Percentiles rank a stretch among this genome's conserved stretches.
phyloP scores from a whole-genome alignment of 2,888 invertebrate genomes.

The Tachina grossa region DNA sequence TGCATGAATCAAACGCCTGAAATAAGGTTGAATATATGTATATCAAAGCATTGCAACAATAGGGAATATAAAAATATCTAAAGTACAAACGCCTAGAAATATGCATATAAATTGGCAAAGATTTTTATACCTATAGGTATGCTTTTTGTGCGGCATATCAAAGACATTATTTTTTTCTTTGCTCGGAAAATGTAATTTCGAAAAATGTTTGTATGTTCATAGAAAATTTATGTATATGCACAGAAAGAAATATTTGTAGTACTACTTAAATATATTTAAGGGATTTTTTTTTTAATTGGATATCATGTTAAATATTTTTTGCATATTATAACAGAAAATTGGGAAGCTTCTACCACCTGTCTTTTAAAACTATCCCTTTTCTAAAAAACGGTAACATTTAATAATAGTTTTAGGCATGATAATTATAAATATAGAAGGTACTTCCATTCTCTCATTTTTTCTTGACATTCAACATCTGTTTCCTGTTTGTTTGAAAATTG shows the following conservation, averaged over 20 bases:
- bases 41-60: slow-evolving; percentile 49
- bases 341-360: too few species aligned
- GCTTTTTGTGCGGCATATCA: slow-evolving; percentile 5
- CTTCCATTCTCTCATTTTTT: too few species aligned
- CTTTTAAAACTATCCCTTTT: too few species aligned
- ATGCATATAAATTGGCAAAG: slow-evolving; percentile 37
- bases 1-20: slow-evolving; percentile 40
- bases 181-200: neutral
- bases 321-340: too few species aligned
- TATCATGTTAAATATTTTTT: too few species aligned
- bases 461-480: too few species aligned
- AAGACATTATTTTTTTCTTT: slow-evolving; percentile 1
- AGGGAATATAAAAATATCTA: slow-evolving; percentile 22
- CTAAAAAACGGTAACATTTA: too few species aligned
- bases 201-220: neutral
- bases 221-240: neutral
- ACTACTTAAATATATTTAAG: neutral
- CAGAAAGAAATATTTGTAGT: neutral
- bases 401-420: too few species aligned
- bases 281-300: neutral
- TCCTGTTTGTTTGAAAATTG: too few species aligned
- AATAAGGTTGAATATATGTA: slow-evolving; percentile 19
- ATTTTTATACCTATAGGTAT: slow-evolving; percentile 38
- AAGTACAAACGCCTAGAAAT: slow-evolving; percentile 37
- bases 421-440: too few species aligned